A percentile compares a stretch with the other conserved stretches of the same genome.
Conservation (phyloP, 2,797 vertebrate genomes). For the Rousettus madagascariensis region DNA sequence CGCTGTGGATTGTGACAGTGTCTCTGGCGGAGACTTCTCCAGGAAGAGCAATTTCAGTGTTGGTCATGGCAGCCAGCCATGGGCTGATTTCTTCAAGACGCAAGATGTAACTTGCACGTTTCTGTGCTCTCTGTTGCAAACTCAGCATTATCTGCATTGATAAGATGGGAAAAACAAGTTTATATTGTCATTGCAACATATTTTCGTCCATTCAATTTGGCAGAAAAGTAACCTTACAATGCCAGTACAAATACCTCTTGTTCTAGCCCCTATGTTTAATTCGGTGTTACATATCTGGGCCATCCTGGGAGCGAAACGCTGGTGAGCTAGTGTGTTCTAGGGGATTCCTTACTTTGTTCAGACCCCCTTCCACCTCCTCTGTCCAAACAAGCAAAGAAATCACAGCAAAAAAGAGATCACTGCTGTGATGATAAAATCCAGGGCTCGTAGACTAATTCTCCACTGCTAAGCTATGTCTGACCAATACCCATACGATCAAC, state of each 20-base stretch:
- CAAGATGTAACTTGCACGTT: conserved; percentile 95
- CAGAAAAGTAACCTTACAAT: background rate
- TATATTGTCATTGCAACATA: background rate
- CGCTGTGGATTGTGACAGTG: conserved; percentile 95
- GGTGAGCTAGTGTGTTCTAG: background rate
- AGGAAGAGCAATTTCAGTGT: conserved; percentile 96
- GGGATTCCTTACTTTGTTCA: background rate
- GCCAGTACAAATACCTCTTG: background rate
- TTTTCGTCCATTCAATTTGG: background rate
- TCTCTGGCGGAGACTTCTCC: conserved; percentile 96
- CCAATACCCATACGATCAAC: background rate
- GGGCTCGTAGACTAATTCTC: background rate
- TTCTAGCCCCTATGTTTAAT: background rate
- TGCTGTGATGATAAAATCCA: background rate
- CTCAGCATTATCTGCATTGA: conserved; percentile 94
- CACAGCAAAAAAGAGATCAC: background rate
- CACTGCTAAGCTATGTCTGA: background rate
- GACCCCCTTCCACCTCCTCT: background rate
- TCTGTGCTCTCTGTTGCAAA: conserved; percentile 97
- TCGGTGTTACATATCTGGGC: background rate
- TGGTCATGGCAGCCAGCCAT: conserved; percentile 93
- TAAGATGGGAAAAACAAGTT: conserved; percentile 35
- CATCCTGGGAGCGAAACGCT: background rate
- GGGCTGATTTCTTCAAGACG: conserved; percentile 97
- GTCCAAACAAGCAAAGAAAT: background rate